Conservation (phyloP, 1,140 invertebrate species). For the Drusus annulatus region DNA sequence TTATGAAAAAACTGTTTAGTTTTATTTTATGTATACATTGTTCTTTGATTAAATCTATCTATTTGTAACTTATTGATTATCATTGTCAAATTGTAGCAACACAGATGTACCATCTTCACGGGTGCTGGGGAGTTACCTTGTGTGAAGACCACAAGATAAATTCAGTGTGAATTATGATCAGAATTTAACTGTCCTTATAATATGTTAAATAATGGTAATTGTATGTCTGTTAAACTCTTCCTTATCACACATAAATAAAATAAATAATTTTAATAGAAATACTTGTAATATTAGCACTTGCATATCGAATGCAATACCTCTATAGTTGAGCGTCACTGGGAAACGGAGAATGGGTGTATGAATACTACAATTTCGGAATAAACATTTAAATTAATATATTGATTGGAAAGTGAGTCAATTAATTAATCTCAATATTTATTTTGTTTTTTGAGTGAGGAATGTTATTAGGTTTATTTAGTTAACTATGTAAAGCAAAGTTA, state of each 20-base stretch:
- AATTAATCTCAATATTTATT: slow-evolving; percentile 37
- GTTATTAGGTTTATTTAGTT: background rate
- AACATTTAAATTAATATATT: slow-evolving; percentile 10
- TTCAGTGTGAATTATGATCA: no score
- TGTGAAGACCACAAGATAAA: no score
- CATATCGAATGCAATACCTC: slow-evolving; percentile 38
- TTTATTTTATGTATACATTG: background rate
- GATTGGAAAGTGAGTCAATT: slow-evolving; percentile 25
- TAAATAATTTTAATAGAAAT: background rate
- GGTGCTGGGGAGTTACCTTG: no score
- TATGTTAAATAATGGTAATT: no score
- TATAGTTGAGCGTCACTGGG: background rate
- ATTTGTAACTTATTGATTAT: background rate
- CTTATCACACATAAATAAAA: no score
- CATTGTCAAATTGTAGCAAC: no score
- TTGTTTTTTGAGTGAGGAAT: slow-evolving; percentile 16
- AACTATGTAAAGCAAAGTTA: background rate
- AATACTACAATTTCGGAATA: slow-evolving; percentile 8
- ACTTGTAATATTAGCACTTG: slow-evolving; percentile 8
- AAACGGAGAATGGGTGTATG: background rate
- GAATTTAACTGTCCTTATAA: no score
- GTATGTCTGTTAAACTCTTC: no score
- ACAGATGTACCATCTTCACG: no score
- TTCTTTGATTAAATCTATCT: background rate
- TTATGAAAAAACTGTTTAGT: background rate